These are phyloP conservation scores for Heteromormyrus szaboi DNA, from an alignment of 2,797 vertebrate genomes.

Conservation along the genomic window DNA sequence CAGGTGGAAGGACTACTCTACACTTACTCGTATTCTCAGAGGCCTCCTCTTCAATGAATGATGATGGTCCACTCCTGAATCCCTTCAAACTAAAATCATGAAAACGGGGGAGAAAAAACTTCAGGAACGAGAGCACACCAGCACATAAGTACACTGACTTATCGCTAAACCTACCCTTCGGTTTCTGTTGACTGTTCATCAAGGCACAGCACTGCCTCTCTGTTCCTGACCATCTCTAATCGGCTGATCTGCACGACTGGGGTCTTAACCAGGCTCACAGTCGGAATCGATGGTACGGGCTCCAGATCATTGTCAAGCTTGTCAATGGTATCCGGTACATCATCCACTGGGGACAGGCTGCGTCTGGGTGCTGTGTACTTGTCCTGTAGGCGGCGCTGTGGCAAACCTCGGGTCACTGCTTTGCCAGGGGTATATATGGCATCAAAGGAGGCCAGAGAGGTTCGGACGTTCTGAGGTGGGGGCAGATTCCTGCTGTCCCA, in stretches of 20 bases:
- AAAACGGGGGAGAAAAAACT: not conserved
- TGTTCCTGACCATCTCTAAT: not conserved
- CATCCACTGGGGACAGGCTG: not conserved
- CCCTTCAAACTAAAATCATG: conserved; percentile 8
- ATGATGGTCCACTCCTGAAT: conserved; percentile 55
- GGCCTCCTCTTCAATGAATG: conserved; percentile 48
- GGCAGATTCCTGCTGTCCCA: conserved; percentile 10
- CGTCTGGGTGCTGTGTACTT: conserved; percentile 29
- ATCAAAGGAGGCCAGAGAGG: conserved; percentile 39
- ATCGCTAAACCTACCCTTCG: not conserved
- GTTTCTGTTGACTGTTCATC: conserved; percentile 4
- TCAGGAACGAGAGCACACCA: not conserved
- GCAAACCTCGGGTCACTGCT: not conserved
- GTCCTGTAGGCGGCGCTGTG: conserved; percentile 7
- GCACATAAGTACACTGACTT: not conserved
- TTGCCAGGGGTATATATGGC: conserved; percentile 37
- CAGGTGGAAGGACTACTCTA: not conserved
- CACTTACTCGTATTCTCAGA: conserved; percentile 40
- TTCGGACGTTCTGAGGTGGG: conserved; percentile 38
- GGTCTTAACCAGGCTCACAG: not conserved
- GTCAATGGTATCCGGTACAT: not conserved
- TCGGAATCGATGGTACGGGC: not conserved
- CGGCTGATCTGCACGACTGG: no score
- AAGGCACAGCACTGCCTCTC: conserved; percentile 27
- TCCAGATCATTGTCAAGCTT: not conserved